Evolutionary conservation across 2,888 invertebrate genomes (phyloP), one percentile per base, ranked within the genome.

Genomic region (Phyto melanocephala): DNA sequence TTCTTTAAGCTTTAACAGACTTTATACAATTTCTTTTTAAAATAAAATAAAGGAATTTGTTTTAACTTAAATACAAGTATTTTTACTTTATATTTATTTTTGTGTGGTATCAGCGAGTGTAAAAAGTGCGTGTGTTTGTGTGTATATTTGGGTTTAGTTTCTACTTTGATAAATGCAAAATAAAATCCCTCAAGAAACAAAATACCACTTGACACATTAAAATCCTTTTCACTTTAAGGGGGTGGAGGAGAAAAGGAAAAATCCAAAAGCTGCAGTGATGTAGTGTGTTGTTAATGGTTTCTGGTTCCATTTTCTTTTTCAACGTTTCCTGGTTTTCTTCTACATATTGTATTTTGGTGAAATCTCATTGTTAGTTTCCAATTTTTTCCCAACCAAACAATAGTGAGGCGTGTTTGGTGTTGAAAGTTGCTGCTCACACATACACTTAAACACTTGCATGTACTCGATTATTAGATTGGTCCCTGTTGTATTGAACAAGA

Each of bases 191-290:
- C 13, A 35, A 17, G 33, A 65, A 65, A 65, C n/a, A 47, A 47
- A 50, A 65, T 50, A 65, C 65, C 47, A 65, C 65, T 65, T 65
- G 65, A 65, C 65, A 65, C 20, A 47, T 35, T 47, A 65, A 65
- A 50, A 65, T 47, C 33, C n/a, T 22, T 65, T 50, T 65, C 17
- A 45, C 63, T 50, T 65, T 50, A 50, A n/a, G n/a, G n/a, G n/a
- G n/a, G n/a, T n/a, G n/a, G n/a, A n/a, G n/a, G n/a, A n/a, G n/a
- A n/a, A 17, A 47, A 15, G 2, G 7, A 47, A 33, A 40, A 63
- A 33, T 11, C 8, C 7, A 35, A 65, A 63, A 47, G 7, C 17
- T 62, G 40, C 24, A 20, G n/a, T 54, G 37, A 6, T 15, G 54
- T 22, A 37, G 37, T 50, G 8, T 65, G 45, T 17, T 35, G 33